Evolutionary conservation across 2,888 invertebrate species (phyloP).

Genomic region (Nebria brevicollis): DNA sequence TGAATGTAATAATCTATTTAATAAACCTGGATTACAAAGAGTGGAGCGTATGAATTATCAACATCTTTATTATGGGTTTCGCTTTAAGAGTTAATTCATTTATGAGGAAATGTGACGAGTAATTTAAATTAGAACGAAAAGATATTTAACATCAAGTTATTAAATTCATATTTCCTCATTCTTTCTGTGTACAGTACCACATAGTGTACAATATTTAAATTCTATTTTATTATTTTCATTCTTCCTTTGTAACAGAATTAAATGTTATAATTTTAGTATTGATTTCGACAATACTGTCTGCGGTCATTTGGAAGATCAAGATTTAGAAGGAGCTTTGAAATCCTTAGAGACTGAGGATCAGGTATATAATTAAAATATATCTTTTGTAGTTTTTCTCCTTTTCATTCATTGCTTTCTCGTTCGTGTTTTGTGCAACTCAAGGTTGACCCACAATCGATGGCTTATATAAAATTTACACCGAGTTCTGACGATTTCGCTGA

Average conservation of each 20-base stretch:
- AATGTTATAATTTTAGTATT: conserved; percentile 56
- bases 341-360: conserved; percentile 65
- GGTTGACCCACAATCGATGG: conserved; percentile 76
- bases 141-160: no score
- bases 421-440: not conserved
- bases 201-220: not conserved
- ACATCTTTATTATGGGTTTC: no score
- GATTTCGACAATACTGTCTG: conserved; percentile 64
- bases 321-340: conserved; percentile 66
- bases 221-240: conserved; percentile 13
- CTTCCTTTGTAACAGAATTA: not conserved
- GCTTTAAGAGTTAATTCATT: no score
- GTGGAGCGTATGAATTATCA: no score
- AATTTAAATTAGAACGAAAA: no score
- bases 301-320: conserved; percentile 65
- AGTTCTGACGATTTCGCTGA: conserved; percentile 78
- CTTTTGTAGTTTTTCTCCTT: conserved; percentile 38
- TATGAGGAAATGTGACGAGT: no score
- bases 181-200: not conserved
- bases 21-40: no score
- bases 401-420: not conserved
- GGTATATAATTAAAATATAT: conserved; percentile 48
- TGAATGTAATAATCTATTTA: no score
- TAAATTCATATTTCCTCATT: no score
- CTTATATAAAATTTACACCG: conserved; percentile 83